Evolutionary conservation across 2,888 invertebrate species (phyloP), one percentile per base, ranked within the genome.

Genomic region (Scaptomyza caliginosa): DNA sequence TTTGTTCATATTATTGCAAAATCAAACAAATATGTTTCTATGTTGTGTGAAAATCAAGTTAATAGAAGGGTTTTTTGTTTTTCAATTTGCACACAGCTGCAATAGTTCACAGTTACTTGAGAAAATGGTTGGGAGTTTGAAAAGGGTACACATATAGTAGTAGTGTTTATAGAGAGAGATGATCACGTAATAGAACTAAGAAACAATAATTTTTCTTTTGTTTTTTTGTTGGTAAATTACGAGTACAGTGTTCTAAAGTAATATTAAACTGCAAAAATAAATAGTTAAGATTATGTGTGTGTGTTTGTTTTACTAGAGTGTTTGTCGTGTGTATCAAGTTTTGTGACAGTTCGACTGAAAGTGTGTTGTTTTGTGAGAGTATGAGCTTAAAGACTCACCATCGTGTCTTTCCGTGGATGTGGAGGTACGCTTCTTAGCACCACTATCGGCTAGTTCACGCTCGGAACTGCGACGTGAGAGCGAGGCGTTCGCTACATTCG

Each of bases 401-500:
- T 94, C 94, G 85, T 93, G 93, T 86, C 95, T 92, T 90, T 95
- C 95, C 71, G 95, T 92, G 49, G 95, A 95, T 75, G 95, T 95
- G 66, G 94, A 94, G 74, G 95, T 94, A 82, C 95, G 93, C 90
- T 97, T 96, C 92, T 96, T 96, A 78, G 90, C 88, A 83, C 90
- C 89, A 76, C 93, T 93, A 83, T 94, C 94, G 91, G 91, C 92
- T 82, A 96, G 92, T 89, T 97, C 96, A 72, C 96, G 93, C 91
- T 96, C 96, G 60, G 96, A 96, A 89, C 96, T 96, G 90, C 96
- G 94, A 92, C 96, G 94, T 77, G 96, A 96, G 88, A 96, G 93
- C 91, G 95, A 94, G 92, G 94, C 93, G 91, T 95, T 94, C 91
- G 96, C 96, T 92, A 97, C 96, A 93, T 97, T 97, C 89, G 96